A percentile compares a stretch with the other conserved stretches of the same genome.
These are phyloP conservation scores for Falco punctatus DNA, from an alignment of 2,113 vertebrate species.

Conservation along the genomic window DNA sequence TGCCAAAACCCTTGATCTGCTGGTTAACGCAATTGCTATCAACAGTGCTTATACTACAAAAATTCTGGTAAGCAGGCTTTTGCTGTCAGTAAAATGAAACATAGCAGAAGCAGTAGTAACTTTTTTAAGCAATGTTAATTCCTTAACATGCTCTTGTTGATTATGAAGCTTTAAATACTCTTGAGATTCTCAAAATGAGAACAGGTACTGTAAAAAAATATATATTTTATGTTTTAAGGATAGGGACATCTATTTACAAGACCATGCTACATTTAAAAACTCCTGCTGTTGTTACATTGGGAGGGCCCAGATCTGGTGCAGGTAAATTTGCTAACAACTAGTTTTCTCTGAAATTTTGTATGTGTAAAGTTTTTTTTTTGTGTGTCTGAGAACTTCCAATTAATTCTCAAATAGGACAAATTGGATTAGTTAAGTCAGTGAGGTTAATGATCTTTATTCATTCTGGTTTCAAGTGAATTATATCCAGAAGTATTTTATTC, in stretches of 20 bases:
- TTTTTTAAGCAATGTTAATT: not conserved
- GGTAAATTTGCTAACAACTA: not conserved
- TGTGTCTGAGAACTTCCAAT: not conserved
- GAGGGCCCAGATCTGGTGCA: not conserved
- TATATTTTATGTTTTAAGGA: not conserved
- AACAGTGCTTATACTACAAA: conserved; percentile 98
- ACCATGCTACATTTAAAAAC: not conserved
- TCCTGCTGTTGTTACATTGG: not conserved
- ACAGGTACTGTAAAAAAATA: not conserved
- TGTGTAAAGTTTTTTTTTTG: not conserved
- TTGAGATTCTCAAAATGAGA: not conserved
- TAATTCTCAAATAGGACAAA: not conserved
- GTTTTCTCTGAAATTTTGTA: not conserved
- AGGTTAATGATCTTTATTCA: not conserved
- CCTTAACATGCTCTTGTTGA: not conserved
- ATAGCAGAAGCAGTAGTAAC: not conserved
- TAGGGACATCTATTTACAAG: not conserved
- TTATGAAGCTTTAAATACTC: not conserved
- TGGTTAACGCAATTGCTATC: conserved; percentile 91
- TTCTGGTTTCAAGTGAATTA: not conserved
- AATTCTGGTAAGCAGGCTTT: conserved; percentile 85
- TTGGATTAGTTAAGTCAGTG: not conserved
- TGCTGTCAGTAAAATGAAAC: not conserved
- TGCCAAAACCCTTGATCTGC: conserved; percentile 85
- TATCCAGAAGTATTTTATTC: not conserved